Base-by-base conservation (phyloP, 2,797 vertebrate genomes). In the Bryconaethiops microstoma region DNA sequence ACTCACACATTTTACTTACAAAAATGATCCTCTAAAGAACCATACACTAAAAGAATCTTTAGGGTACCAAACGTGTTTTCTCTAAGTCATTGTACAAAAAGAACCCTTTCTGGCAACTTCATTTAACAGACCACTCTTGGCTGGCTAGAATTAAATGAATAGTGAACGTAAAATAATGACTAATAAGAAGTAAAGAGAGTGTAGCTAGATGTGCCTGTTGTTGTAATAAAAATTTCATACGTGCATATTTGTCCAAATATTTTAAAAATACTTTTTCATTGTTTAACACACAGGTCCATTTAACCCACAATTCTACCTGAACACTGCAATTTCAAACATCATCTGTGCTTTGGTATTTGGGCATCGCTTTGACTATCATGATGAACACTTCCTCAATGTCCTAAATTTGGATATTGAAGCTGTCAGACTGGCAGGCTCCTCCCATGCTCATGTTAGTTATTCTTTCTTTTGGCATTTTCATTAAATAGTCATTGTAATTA, bases 301-400 rank as follows among this genome's bases (percentile, higher is more conserved):
- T 79, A 89, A 97, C 75, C 95, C 95, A 35, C 93, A 91, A 0
- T 92, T 87, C 81, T 88, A 77, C 25, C n/a, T 97, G 65, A 90
- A 88, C 76, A 92, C 84, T 7, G 84, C 91, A 0, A 78, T 94
- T 60, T 82, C 92, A 83, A 97, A 97, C 74, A 64, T 97, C 19
- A 94, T 97, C 83, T 93, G 90, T 59, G 94, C 92, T 0, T 80
- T 96, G 0, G 0, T 96, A 81, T 97, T 97, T 4, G 95, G 96
- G 7, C 94, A 92, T 86, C 92, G 94, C 60, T 97, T 95, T n/a
- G 91, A 96, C 42, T 97, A 96, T 42, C 89, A 90, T 0, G 94
- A 97, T 29, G 86, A 92, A 29, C 90, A 78, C 8, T 96, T 95
- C 73, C 91, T 91, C 70, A 83, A 85, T n/a, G 4, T 96, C 74